Evolutionary conservation across 2,888 invertebrate genomes (phyloP).

Genomic region (Acrocera orbiculus): DNA sequence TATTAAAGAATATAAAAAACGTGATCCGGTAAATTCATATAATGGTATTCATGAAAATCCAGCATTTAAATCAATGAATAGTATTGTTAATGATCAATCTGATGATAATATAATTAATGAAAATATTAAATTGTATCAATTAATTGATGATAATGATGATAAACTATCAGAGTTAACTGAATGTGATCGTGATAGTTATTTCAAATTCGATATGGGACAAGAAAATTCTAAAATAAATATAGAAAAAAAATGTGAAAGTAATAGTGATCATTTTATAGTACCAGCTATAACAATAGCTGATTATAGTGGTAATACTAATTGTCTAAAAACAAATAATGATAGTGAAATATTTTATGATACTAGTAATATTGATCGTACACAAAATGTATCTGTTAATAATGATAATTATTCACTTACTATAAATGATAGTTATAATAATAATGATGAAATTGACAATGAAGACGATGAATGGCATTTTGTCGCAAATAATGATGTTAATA

Average conservation of each 20-base stretch:
- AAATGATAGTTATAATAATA: constrained; percentile 8
- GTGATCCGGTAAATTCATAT: neutral
- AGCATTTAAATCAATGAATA: neutral
- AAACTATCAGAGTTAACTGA: constrained; percentile 15
- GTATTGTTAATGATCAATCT: neutral
- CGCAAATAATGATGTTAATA: constrained; percentile 7
- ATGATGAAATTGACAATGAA: constrained; percentile 14
- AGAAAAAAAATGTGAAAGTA: neutral
- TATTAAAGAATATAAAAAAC: too few species aligned
- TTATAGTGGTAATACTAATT: constrained; percentile 15
- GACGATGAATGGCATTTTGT: constrained; percentile 16
- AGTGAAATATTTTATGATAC: constrained; percentile 23
- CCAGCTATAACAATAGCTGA: constrained; percentile 26
- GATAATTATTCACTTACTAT: constrained; percentile 13
- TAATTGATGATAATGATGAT: neutral
- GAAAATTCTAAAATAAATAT: constrained; percentile 10
- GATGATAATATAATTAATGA: constrained; percentile 1
- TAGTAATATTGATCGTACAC: constrained; percentile 4
- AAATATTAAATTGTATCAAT: neutral
- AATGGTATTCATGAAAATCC: neutral
- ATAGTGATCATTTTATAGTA: constrained; percentile 12
- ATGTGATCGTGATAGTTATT: constrained; percentile 17
- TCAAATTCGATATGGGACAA: constrained; percentile 13
- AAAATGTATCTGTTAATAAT: constrained; percentile 3
- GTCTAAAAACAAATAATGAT: constrained; percentile 6